phyloP scores from a whole-genome alignment of 2,888 invertebrate genomes.

The Achlya flavicornis region DNA sequence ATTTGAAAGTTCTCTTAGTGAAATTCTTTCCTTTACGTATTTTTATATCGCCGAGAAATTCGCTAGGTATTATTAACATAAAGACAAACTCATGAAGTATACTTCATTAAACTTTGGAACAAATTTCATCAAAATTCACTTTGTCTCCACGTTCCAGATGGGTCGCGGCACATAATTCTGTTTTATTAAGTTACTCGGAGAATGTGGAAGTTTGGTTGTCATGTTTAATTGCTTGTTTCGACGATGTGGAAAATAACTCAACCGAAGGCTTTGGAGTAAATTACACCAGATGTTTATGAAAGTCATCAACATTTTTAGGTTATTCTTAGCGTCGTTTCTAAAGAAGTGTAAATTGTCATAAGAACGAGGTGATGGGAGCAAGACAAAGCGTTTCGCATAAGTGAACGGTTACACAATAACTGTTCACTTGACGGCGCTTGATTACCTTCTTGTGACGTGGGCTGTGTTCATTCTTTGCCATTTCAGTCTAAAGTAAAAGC shows the following conservation, averaged over 20 bases:
- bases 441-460: neutral
- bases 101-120: slow-evolving; percentile 76
- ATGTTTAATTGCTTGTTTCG: slow-evolving; percentile 71
- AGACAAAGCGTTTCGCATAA: slow-evolving; percentile 24
- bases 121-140: slow-evolving; percentile 80
- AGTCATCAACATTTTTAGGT: neutral
- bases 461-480: neutral
- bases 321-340: neutral
- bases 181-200: slow-evolving; percentile 74
- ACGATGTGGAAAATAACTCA: slow-evolving; percentile 53
- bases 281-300: neutral
- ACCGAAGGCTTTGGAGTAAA: slow-evolving; percentile 35
- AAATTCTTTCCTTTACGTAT: slow-evolving; percentile 28
- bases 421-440: slow-evolving; percentile 2
- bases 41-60: slow-evolving; percentile 12
- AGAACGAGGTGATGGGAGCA: slow-evolving; percentile 34
- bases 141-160: slow-evolving; percentile 75
- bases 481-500: slow-evolving; percentile 6
- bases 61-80: slow-evolving; percentile 15
- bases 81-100: slow-evolving; percentile 51
- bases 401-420: slow-evolving; percentile 31
- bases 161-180: slow-evolving; percentile 73
- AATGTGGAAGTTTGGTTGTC: slow-evolving; percentile 71
- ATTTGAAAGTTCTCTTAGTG: slow-evolving; percentile 24
- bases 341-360: slow-evolving; percentile 29